These are phyloP conservation scores for Venusia cambrica DNA, from an alignment of 2,888 invertebrate genomes.

Conservation along the genomic window DNA sequence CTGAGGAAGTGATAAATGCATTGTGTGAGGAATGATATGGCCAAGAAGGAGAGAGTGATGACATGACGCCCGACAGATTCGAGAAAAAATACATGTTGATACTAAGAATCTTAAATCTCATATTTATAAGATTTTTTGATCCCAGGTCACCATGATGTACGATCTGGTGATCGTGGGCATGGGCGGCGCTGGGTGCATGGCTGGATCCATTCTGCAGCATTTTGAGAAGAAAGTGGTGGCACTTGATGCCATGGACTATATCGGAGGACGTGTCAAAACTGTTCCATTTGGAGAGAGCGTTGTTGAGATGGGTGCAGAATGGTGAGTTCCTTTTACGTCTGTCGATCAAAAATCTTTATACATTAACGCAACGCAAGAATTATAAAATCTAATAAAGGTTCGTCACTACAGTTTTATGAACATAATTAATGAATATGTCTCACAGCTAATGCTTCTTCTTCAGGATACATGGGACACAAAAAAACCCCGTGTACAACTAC, in stretches of 20 bases:
- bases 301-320: constrained; percentile 63
- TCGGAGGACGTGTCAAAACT: constrained; percentile 59
- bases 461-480: constrained; percentile 58
- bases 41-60: too few species aligned
- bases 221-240: constrained; percentile 50
- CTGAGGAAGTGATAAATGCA: too few species aligned
- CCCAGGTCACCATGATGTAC: constrained; percentile 1
- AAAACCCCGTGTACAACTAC: constrained; percentile 41
- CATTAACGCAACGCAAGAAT: too few species aligned
- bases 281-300: constrained; percentile 53
- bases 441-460: background rate
- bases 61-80: too few species aligned
- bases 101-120: too few species aligned
- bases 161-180: constrained; percentile 18
- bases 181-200: constrained; percentile 19
- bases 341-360: too few species aligned
- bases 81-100: too few species aligned
- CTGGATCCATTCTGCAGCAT: constrained; percentile 31
- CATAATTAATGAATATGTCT: too few species aligned
- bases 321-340: constrained; percentile 46
- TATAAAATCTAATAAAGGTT: too few species aligned
- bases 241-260: constrained; percentile 52
- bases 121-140: too few species aligned
- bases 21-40: too few species aligned
- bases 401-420: too few species aligned